Evolutionary conservation across 2,113 vertebrate genomes (phyloP), one percentile per base, ranked within the genome.

Genomic region (Otolemur garnettii): DNA sequence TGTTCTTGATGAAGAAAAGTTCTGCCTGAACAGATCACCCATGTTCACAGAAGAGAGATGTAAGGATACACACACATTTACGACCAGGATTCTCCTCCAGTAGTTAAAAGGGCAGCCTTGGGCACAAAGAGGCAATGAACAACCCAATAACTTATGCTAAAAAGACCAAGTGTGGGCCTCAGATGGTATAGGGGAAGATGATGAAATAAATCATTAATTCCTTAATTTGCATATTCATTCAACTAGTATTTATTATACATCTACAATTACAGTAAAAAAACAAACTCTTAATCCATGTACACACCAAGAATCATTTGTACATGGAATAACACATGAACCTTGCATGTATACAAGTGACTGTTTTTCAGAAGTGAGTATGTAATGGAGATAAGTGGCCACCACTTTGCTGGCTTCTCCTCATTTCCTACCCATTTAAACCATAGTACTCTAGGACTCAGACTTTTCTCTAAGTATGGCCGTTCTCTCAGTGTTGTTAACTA

Each of bases 161-260:
- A 88, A 91, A 45, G 18, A 79, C 28, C 13, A 69, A 35, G 55
- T 53, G 17, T 60, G 7, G 45, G 33, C 30, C 66, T 85, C 24
- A 60, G 66, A 79, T 33, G 57, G 18, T 35, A 4, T 66, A 42
- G 9, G 12, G 4, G 21, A 93, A 69, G 15, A 88, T 38, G 42
- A 90, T 71, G 12, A 78, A 78, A 26, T 80, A 14, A 55, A 74
- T 92, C 45, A 42, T 5, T 53, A 55, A 5, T 72, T 87, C 69
- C 85, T 64, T 86, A 85, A 85, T 53, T 89, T 85, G 59, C 21
- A 75, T 50, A 30, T 85, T 85, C 26, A 55, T 84, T 88, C 55
- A 92, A 83, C 35, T 59, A 90, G 75, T 35, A 75, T 74, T 66
- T 94, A 59, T 24, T 50, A 33, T 26, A 1, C 78, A 4, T 68